These are phyloP conservation scores for Chrysotoxum bicinctum DNA, from an alignment of 2,888 invertebrate species.

Conservation along the genomic window DNA sequence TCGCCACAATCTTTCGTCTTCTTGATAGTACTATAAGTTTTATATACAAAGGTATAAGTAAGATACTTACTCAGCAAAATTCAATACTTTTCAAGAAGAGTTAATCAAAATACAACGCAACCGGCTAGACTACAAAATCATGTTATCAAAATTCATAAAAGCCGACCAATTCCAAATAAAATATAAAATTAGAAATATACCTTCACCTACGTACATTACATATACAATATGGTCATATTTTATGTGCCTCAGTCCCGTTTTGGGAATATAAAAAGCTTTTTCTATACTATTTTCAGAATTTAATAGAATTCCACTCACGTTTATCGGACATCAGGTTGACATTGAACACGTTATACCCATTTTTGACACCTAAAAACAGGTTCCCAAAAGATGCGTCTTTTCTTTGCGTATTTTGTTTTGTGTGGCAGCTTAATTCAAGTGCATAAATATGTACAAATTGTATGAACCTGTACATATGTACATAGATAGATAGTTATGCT, in stretches of 20 bases:
- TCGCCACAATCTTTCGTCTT: no score
- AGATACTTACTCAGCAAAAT: no score
- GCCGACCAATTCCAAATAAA: not conserved
- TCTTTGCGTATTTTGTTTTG: not conserved
- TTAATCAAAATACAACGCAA: not conserved
- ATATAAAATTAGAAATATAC: not conserved
- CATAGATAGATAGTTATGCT: not conserved
- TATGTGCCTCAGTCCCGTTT: conserved; percentile 17
- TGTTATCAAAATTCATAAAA: conserved; percentile 8
- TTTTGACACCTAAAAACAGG: conserved; percentile 64
- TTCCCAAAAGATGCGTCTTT: conserved; percentile 50
- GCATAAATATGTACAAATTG: not conserved
- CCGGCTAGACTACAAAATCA: not conserved
- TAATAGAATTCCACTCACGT: conserved; percentile 58
- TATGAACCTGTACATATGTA: conserved; percentile 4
- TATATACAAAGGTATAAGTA: no score
- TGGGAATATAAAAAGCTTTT: conserved; percentile 39
- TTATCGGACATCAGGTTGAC: conserved; percentile 59
- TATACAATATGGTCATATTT: conserved; percentile 2
- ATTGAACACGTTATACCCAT: conserved; percentile 61
- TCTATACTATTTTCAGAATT: conserved; percentile 37
- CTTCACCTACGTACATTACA: not conserved
- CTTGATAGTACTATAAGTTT: no score
- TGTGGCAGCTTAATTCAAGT: not conserved
- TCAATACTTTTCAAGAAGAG: no score